phyloP scores from a whole-genome alignment of 2,113 vertebrate genomes.

The Chamaea fasciata region DNA sequence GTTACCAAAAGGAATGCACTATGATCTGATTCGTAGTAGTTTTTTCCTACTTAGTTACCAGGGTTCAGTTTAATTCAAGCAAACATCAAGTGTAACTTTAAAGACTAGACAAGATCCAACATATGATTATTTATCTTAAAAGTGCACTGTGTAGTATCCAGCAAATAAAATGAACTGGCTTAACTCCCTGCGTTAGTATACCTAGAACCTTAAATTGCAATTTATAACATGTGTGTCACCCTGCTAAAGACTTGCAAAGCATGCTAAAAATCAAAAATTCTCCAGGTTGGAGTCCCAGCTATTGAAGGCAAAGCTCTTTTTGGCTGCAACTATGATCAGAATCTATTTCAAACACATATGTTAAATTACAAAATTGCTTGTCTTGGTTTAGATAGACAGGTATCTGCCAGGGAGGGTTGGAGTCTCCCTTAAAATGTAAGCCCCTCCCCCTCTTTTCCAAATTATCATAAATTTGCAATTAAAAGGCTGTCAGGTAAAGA shows the following conservation, averaged over 20 bases:
- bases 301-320: neutral
- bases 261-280: neutral
- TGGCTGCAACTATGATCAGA: neutral
- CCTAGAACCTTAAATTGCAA: neutral
- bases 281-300: neutral
- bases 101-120: neutral
- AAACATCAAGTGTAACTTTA: neutral
- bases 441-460: no score
- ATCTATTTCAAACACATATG: neutral
- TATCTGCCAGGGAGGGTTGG: no score
- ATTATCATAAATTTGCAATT: no score
- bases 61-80: neutral
- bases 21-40: neutral
- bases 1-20: neutral
- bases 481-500: no score
- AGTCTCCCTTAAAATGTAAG: no score
- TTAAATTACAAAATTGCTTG: neutral
- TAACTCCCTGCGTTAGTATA: neutral
- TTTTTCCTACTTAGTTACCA: neutral
- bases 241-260: neutral
- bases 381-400: no score
- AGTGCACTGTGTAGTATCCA: neutral
- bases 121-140: neutral
- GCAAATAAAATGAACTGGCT: neutral
- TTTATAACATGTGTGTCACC: neutral